Evolutionary conservation across 2,888 invertebrate species (phyloP).

Genomic region (Heterodera filipjevi): DNA sequence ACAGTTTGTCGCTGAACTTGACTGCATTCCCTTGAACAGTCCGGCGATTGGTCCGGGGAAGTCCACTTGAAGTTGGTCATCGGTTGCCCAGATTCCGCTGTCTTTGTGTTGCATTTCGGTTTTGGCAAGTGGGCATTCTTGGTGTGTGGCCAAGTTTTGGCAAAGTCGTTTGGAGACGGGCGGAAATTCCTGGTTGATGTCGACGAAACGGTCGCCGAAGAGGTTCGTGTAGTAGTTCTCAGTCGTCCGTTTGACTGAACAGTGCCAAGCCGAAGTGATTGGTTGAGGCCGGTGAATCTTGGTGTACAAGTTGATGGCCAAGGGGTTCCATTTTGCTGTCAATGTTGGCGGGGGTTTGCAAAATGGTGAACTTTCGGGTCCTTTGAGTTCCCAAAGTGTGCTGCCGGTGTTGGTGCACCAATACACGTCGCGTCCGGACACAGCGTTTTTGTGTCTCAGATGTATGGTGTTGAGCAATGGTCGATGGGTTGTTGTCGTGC

Average conservation of each 20-base stretch:
- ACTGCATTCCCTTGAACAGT: not conserved
- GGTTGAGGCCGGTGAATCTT: not conserved
- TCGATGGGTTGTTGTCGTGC: too few relatives aligned
- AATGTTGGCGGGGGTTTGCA: not conserved
- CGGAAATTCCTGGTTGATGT: not conserved
- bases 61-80: not conserved
- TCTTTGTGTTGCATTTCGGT: not conserved
- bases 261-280: not conserved
- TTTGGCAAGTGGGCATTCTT: not conserved
- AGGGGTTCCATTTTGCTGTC: not conserved
- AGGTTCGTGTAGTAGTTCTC: conserved; percentile 1
- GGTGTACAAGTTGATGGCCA: not conserved
- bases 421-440: not conserved
- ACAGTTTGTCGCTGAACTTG: not conserved
- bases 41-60: conserved; percentile 5
- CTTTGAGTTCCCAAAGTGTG: conserved; percentile 11
- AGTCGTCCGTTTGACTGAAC: not conserved
- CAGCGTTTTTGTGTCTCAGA: too few relatives aligned
- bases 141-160: not conserved
- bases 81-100: not conserved
- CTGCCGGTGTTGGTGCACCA: not conserved
- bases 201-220: not conserved
- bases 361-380: not conserved
- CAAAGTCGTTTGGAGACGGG: not conserved
- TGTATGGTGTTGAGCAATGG: too few relatives aligned